Base-by-base conservation (phyloP, 2,797 vertebrate genomes). In the Muscicapa striata region DNA sequence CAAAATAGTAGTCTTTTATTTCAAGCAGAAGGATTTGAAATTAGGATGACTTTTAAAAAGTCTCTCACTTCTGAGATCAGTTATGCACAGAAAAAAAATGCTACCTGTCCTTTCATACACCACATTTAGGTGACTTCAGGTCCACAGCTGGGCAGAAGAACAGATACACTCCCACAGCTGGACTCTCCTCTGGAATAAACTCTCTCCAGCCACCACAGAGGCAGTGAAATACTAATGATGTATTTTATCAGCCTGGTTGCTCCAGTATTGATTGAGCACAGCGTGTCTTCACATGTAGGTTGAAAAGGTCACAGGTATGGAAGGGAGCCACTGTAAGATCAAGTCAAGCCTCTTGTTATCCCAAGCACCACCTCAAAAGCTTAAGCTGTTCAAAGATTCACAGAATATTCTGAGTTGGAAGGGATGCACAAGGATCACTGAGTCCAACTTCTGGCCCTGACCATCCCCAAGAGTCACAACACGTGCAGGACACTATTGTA, bases 281-380 rank as follows among this genome's bases (percentile, higher is more conserved):
- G 63, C 0, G 0, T 3, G 10, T 59, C 7, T 4, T 29, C 63
- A 70, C 32, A 62, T 2, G 1, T 5, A 61, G 55, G 54, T 34
- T 81, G 29, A 2, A 11, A 86, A 85, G 62, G 62, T 81, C 73
- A 86, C 40, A 59, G 21, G 23, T 38, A 36, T 55, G 38, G 73
- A 93, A 86, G 36, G 18, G 5, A 90, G 36, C 12, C 72, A 85
- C 63, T 48, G 5, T 54, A 67, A 83, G 20, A 70, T 52, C 38
- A 74, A 70, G 32, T 54, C 34, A 38, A 61, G 15, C 40, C 52
- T 79, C 45, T 72, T 87, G 38, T 52, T 78, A 67, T 59, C 57
- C 55, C 18, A 64, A 27, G 22, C 3, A 72, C 5, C 51, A 68
- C 22, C 27, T 64, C 14, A 11, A 86, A 92, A 78, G 18, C 13